Conservation (phyloP, 2,888 invertebrate genomes). For the Quadriops clusia region DNA sequence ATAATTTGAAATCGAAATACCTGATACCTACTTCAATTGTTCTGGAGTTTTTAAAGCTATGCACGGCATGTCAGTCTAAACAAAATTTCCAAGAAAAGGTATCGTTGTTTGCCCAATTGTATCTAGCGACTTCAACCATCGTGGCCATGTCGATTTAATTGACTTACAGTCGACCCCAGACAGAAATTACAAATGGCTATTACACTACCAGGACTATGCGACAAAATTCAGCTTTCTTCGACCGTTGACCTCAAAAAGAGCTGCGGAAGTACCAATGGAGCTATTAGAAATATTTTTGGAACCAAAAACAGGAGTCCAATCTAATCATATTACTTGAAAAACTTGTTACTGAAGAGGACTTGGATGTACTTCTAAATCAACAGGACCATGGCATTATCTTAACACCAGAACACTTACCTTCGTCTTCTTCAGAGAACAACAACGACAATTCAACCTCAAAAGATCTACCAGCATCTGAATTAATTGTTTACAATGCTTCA, state of each 20-base stretch:
- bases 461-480: constrained; percentile 6
- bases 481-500: constrained; percentile 7
- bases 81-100: constrained; percentile 12
- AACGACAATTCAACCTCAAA: constrained; percentile 10
- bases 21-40: constrained; percentile 9
- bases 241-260: constrained; percentile 12
- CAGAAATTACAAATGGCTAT: constrained; percentile 11
- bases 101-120: constrained; percentile 13
- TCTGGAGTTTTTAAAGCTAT: constrained; percentile 14
- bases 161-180: constrained; percentile 13
- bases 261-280: constrained; percentile 12
- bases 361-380: constrained; percentile 9
- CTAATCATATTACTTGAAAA: constrained; percentile 8
- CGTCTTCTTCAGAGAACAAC: constrained; percentile 8
- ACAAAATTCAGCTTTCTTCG: constrained; percentile 21
- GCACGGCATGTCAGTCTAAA: constrained; percentile 12
- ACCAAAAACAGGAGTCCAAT: constrained; percentile 6
- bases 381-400: constrained; percentile 3
- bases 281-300: constrained; percentile 13
- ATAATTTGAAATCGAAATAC: constrained; percentile 8
- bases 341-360: constrained; percentile 8
- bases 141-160: constrained; percentile 13
- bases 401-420: constrained; percentile 4
- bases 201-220: constrained; percentile 22
- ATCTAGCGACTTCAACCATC: constrained; percentile 12